Conservation (phyloP, 2,888 invertebrate species). For the Acleris emargana region DNA sequence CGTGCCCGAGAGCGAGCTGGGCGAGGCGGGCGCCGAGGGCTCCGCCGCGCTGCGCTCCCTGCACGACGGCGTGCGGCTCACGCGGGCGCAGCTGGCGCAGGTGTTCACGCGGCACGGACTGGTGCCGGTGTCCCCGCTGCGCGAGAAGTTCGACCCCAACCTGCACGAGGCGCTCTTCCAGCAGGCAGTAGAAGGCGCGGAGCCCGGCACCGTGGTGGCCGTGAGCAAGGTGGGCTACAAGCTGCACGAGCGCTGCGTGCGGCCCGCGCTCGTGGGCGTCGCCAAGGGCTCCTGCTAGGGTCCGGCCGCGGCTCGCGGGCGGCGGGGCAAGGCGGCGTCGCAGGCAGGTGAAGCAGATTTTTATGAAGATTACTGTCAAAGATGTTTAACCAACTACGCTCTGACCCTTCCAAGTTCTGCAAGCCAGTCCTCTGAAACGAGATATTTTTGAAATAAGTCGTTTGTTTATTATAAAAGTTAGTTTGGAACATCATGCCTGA, state of each 20-base stretch:
- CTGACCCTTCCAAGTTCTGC: too few species aligned
- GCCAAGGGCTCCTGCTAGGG: conserved; percentile 83
- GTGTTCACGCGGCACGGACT: conserved; percentile 97
- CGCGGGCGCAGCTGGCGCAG: conserved; percentile 91
- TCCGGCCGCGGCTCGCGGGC: conserved; percentile 8
- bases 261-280: conserved; percentile 98
- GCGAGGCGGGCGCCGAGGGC: conserved; percentile 51
- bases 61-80: conserved; percentile 95
- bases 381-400: too few species aligned
- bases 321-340: background rate
- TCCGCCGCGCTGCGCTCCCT: conserved; percentile 93
- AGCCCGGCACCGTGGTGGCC: conserved; percentile 93
- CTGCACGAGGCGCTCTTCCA: conserved; percentile 98
- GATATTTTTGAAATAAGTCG: too few species aligned
- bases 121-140: conserved; percentile 92
- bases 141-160: conserved; percentile 98
- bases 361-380: too few species aligned
- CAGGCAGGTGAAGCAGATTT: too few species aligned
- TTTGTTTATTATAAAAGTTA: too few species aligned
- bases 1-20: conserved; percentile 90
- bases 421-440: too few species aligned
- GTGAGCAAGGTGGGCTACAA: conserved; percentile 98
- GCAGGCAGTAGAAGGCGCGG: conserved; percentile 91
- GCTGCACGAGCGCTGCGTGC: conserved; percentile 95
- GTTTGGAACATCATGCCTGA: too few species aligned